Base-by-base conservation (phyloP, 2,888 invertebrate species). In the Epiperipatus broadwayi region DNA sequence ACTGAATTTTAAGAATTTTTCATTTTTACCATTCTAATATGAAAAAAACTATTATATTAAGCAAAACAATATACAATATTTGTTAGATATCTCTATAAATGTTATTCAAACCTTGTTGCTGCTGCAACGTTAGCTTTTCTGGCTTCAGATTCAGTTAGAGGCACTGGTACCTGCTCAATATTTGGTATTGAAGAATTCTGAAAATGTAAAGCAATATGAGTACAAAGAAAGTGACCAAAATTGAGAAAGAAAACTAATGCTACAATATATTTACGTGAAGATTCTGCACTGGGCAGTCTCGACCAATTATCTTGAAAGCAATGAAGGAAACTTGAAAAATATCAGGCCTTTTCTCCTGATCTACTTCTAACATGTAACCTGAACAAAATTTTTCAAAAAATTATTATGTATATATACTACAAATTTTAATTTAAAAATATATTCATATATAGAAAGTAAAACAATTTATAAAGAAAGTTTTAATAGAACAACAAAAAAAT, bases 291-390 rank as follows among this genome's bases (percentile, higher is more conserved):
- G 79, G 78, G 62, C 74, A 75, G 33, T 75, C 73, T 56, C 71
- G 73, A 43, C 74, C 73, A 40, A 67, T 56, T 46, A 79, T 57
- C 47, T 68, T 66, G 58, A 79, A 81, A 40, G 78, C 75, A 47
- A 77, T 63, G 51, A 67, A 67, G 47, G 76, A 72, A 32, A 78
- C 77, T 69, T 81, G 80, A 61, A 70, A 83, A 51, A 87, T 81
- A 60, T 85, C 83, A 8, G 85, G 87, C 50, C 87, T 64, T 46
- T 70, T 67, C 40, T 77, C 76, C 32, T 75, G 71, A 60, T 85
- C 79, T 32, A 78, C 73, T 54, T 83, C 79, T 45, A 87, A 66
- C 75, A 85, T 77, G 53, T 73, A 83, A 48, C 70, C 73, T 73
- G 53, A 30, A 59, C 59, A 47, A 46, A 48, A 43, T 4, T 31